A percentile compares a stretch with the other conserved stretches of the same genome.
These are phyloP conservation scores for Spinus olivaceus DNA, from an alignment of 2,797 vertebrate species.

Conservation along the genomic window DNA sequence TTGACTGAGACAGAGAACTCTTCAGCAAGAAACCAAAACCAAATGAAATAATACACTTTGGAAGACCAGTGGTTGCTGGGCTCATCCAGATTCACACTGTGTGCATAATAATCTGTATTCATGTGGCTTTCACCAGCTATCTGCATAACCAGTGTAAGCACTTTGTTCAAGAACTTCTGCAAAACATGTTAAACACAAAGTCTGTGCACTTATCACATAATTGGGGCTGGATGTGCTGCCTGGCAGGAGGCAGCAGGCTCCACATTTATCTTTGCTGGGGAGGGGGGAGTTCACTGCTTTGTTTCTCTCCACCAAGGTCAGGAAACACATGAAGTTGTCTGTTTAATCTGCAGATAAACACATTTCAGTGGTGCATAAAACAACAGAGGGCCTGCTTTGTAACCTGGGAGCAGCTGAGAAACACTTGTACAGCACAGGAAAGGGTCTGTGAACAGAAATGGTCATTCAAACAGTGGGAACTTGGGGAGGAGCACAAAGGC, in stretches of 20 bases:
- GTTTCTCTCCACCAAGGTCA: constrained; percentile 54
- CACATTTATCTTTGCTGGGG: constrained; percentile 20
- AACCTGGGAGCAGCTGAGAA: constrained; percentile 24
- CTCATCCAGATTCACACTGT: constrained; percentile 15
- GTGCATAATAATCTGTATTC: constrained; percentile 40
- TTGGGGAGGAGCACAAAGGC: background rate
- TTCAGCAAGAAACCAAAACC: background rate
- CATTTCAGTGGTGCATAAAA: constrained; percentile 30
- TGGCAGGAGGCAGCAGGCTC: background rate
- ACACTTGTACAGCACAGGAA: background rate
- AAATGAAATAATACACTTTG: background rate
- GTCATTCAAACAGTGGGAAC: background rate
- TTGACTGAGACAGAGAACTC: background rate
- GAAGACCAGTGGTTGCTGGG: background rate
- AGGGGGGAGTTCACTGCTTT: constrained; percentile 30
- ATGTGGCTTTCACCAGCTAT: constrained; percentile 20
- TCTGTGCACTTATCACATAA: constrained; percentile 38
- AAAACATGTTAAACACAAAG: background rate
- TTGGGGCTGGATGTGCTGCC: background rate
- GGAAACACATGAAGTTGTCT: constrained; percentile 49
- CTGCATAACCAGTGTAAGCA: constrained; percentile 20
- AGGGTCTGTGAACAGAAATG: background rate
- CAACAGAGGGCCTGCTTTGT: constrained; percentile 18
- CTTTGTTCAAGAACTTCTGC: constrained; percentile 42
- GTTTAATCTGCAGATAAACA: constrained; percentile 59